Percentiles rank a stretch among this genome's conserved stretches.
Evolutionary conservation across 2,113 vertebrate genomes (phyloP).

Genomic region (Zonotrichia leucophrys): DNA sequence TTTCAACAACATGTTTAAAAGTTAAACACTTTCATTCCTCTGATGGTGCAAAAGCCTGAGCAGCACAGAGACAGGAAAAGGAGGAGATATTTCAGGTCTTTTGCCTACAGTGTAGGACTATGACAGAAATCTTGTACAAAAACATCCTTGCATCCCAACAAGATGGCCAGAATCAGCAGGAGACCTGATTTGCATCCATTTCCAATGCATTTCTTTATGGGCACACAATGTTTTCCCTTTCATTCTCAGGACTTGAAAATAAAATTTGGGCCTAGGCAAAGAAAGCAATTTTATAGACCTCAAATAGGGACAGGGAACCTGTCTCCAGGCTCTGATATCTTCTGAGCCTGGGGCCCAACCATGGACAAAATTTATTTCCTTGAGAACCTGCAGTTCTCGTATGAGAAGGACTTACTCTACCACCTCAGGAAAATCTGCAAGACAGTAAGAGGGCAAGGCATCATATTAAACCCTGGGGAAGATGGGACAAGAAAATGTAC

Average conservation of each 20-base stretch:
- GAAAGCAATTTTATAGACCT: neutral
- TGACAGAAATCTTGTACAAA: neutral
- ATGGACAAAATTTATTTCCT: neutral
- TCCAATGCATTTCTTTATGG: neutral
- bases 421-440: neutral
- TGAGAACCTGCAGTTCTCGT: neutral
- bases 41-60: neutral
- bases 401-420: neutral
- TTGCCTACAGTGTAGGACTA: neutral
- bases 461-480: neutral
- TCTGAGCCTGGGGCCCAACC: neutral
- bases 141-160: neutral
- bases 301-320: neutral
- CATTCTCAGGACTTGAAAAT: neutral
- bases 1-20: conserved; percentile 57
- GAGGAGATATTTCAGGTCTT: neutral
- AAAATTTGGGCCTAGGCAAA: neutral
- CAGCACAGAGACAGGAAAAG: neutral
- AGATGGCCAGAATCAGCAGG: neutral
- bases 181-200: neutral
- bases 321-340: neutral
- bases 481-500: fast-evolving
- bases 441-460: neutral
- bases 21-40: conserved; percentile 40
- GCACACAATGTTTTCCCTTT: neutral